These are phyloP conservation scores for Drosophila trichaetosa DNA, from an alignment of 2,888 invertebrate species.

Conservation along the genomic window DNA sequence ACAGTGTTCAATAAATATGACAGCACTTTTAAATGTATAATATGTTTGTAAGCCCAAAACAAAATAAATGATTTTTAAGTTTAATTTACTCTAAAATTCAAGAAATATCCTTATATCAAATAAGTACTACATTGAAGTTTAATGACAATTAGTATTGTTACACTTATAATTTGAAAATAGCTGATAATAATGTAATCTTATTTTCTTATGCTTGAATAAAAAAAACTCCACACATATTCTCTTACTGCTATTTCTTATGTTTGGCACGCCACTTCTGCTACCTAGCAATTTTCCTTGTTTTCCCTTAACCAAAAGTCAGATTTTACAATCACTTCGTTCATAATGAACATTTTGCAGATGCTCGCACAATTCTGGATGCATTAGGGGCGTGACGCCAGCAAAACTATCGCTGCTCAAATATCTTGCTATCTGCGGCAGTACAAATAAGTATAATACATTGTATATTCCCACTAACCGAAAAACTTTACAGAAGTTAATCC, in stretches of 20 bases:
- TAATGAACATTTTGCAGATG: constrained; percentile 48
- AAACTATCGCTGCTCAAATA: constrained; percentile 31
- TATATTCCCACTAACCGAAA: constrained; percentile 43
- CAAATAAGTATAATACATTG: constrained; percentile 14
- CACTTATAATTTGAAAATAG: not conserved
- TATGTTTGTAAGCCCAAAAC: not conserved
- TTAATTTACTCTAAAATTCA: not conserved
- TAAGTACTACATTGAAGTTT: not conserved
- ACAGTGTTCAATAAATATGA: not conserved
- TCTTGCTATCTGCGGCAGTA: constrained; percentile 6
- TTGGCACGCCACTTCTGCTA: not conserved
- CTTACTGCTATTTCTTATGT: not conserved
- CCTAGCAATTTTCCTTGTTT: constrained; percentile 1
- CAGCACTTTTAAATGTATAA: not conserved
- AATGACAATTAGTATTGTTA: not conserved
- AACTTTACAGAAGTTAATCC: constrained; percentile 76
- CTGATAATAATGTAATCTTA: not conserved
- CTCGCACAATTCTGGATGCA: constrained; percentile 17
- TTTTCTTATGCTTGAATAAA: not conserved
- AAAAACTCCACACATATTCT: not conserved
- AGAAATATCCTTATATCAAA: not conserved
- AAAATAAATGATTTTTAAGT: not conserved
- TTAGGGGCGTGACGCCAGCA: constrained; percentile 48
- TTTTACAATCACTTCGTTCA: constrained; percentile 2
- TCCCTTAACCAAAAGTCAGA: constrained; percentile 27